Percentiles rank a stretch among this genome's conserved stretches.
Conservation (phyloP, 2,113 vertebrate species). For the Nasalis larvatus region DNA sequence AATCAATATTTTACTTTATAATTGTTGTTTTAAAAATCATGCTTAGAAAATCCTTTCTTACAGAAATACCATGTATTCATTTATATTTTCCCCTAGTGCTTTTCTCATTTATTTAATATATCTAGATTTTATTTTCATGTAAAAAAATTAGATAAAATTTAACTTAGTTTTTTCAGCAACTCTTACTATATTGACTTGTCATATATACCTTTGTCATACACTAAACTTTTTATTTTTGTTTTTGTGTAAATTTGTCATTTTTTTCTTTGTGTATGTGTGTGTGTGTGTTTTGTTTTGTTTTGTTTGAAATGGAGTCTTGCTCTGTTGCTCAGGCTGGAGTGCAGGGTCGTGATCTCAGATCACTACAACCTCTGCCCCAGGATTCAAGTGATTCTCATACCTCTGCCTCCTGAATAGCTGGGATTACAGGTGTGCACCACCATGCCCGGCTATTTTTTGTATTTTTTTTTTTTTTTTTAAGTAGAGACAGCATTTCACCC, state of each 20-base stretch:
- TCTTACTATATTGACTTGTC: background rate
- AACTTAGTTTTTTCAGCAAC: background rate
- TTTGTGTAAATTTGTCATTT: background rate
- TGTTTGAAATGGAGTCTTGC: too few species aligned
- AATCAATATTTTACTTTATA: background rate
- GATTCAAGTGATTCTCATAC: too few species aligned
- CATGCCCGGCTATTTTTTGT: too few species aligned
- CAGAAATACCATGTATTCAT: background rate
- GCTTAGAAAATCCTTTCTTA: background rate
- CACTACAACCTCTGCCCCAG: too few species aligned
- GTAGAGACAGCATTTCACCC: too few species aligned
- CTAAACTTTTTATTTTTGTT: conserved; percentile 3
- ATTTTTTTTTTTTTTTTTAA: too few species aligned
- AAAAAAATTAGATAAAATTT: background rate
- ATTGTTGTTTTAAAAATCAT: conserved; percentile 5
- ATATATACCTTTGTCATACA: background rate
- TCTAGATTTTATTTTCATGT: background rate
- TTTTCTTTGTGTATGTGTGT: background rate
- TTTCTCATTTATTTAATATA: background rate
- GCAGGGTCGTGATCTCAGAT: too few species aligned
- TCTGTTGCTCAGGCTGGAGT: too few species aligned
- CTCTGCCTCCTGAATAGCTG: too few species aligned
- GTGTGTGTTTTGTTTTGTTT: too few species aligned
- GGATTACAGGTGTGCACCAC: too few species aligned
- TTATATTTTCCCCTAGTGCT: background rate